A percentile compares a stretch with the other conserved stretches of the same genome.
Evolutionary conservation across 1,140 invertebrate genomes (phyloP).

Genomic region (Ips typographus): DNA sequence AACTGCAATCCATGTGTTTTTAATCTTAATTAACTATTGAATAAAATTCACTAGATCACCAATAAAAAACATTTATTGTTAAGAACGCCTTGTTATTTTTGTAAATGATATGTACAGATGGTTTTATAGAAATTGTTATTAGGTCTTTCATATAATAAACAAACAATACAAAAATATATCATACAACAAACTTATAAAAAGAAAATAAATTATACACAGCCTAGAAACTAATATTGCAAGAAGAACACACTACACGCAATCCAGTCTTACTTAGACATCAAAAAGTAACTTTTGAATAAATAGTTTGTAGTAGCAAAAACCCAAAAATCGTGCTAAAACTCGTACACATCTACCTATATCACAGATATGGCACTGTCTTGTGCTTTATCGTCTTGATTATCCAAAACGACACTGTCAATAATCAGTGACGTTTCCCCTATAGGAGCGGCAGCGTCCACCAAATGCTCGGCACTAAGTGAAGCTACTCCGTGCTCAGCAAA

Average conservation of each 20-base stretch:
- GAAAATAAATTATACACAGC: neutral
- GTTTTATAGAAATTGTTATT: no score
- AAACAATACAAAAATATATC: slow-evolving; percentile 8
- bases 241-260: neutral
- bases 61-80: no score
- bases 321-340: no score
- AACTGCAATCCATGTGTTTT: no score
- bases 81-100: no score
- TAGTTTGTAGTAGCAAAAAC: no score
- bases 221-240: slow-evolving; percentile 16
- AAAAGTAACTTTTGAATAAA: no score
- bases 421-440: slow-evolving; percentile 59
- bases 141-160: neutral
- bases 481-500: slow-evolving; percentile 46
- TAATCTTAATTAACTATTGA: no score
- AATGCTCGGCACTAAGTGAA: slow-evolving; percentile 57
- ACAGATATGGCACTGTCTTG: slow-evolving; percentile 32
- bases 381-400: slow-evolving; percentile 24
- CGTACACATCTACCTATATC: slow-evolving; percentile 25
- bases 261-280: no score
- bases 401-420: slow-evolving; percentile 40
- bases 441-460: slow-evolving; percentile 61
- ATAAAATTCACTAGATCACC: no score
- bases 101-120: no score
- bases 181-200: slow-evolving; percentile 1